Evolutionary conservation across 2,888 invertebrate genomes (phyloP).

Genomic region (Amiota minor): DNA sequence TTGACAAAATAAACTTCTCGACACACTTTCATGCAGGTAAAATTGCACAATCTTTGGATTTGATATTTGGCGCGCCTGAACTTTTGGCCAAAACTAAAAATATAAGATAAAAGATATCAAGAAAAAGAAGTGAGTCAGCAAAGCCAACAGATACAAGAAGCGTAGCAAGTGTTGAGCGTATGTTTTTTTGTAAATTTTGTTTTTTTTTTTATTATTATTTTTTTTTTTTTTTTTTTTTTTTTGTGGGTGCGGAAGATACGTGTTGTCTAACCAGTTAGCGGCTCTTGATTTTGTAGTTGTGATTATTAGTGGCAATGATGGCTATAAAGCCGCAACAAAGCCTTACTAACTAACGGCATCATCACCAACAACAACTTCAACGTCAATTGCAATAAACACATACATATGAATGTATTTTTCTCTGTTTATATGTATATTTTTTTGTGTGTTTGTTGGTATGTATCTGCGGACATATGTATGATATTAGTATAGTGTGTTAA

Average conservation of each 20-base stretch:
- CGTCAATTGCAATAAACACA: background rate
- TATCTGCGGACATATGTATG: too few relatives aligned
- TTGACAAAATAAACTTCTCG: constrained; percentile 5
- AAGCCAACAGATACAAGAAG: background rate
- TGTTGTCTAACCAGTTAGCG: constrained; percentile 26
- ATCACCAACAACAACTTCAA: background rate
- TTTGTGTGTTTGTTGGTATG: background rate
- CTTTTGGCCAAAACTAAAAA: constrained; percentile 35
- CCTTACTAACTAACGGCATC: background rate
- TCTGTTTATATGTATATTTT: background rate
- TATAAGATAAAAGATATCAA: constrained; percentile 1
- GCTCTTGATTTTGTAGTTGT: too few relatives aligned
- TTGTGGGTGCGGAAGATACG: constrained; percentile 37
- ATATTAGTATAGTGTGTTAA: background rate
- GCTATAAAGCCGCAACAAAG: constrained; percentile 16
- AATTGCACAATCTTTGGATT: constrained; percentile 53
- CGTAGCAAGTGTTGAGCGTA: background rate
- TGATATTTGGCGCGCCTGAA: constrained; percentile 36
- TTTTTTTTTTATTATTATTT: constrained; percentile 1
- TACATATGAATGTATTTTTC: too few relatives aligned
- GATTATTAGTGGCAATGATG: background rate
- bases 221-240: constrained; percentile 14
- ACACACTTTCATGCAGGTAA: constrained; percentile 32
- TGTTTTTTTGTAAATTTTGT: constrained; percentile 13
- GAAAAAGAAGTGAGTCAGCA: constrained; percentile 33